Conservation (phyloP, 2,888 invertebrate genomes). For the Antheraea yamamai region DNA sequence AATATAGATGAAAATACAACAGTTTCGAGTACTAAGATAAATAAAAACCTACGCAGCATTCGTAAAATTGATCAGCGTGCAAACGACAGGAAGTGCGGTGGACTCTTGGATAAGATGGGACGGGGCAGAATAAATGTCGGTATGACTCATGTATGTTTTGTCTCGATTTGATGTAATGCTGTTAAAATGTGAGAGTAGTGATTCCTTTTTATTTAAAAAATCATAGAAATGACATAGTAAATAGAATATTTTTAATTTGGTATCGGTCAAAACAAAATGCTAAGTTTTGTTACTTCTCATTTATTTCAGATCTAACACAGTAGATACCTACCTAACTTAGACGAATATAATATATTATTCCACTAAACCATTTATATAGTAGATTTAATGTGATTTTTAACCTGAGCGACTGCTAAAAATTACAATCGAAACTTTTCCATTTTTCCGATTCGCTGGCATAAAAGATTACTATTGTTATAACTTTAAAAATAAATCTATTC, state of each 20-base stretch:
- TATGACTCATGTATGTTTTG: slow-evolving; percentile 28
- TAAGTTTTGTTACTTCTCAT: not conserved
- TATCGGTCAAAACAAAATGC: not conserved
- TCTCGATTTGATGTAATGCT: not conserved
- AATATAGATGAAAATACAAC: slow-evolving; percentile 30
- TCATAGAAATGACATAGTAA: not conserved
- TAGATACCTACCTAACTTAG: too few species aligned
- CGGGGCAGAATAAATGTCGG: slow-evolving; percentile 51
- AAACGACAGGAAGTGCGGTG: slow-evolving; percentile 35
- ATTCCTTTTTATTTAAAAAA: not conserved
- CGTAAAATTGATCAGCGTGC: slow-evolving; percentile 37
- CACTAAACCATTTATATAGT: not conserved
- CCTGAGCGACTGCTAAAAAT: not conserved
- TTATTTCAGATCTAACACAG: not conserved
- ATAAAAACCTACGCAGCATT: slow-evolving; percentile 24
- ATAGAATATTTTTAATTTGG: not conserved
- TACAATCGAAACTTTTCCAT: not conserved
- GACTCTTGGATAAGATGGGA: slow-evolving; percentile 30
- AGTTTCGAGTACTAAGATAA: slow-evolving; percentile 23
- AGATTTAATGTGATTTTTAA: not conserved
- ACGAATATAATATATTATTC: not conserved
- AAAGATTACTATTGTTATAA: not conserved
- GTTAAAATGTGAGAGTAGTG: not conserved
- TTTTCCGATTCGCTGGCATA: not conserved
- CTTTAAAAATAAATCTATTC: too few species aligned